Conservation (phyloP, 1,140 invertebrate species). For the Helicoverpa zea region DNA sequence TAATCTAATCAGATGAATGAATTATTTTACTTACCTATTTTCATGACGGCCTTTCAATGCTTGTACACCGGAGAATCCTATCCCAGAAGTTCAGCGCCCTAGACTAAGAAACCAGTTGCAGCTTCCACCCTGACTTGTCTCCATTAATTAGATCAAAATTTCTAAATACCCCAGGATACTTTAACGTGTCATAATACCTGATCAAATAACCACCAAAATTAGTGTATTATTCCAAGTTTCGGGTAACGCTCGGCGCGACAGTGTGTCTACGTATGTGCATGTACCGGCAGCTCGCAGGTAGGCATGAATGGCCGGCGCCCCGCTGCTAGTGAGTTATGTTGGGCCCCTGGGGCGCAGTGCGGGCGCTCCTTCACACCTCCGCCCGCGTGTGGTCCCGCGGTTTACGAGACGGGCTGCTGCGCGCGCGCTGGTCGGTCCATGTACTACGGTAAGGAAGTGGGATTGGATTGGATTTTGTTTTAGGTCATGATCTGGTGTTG, state of each 20-base stretch:
- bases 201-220: slow-evolving; percentile 6
- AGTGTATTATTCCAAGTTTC: slow-evolving; percentile 25
- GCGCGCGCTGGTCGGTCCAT: slow-evolving; percentile 62
- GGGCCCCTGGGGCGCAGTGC: slow-evolving; percentile 75
- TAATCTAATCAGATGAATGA: too few relatives aligned
- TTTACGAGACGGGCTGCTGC: slow-evolving; percentile 78
- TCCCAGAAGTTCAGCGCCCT: too few relatives aligned
- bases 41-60: too few relatives aligned
- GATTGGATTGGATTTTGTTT: too few relatives aligned
- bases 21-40: too few relatives aligned
- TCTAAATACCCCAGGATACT: background rate
- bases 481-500: too few relatives aligned
- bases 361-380: slow-evolving; percentile 84
- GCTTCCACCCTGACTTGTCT: too few relatives aligned
- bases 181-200: background rate
- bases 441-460: slow-evolving; percentile 49
- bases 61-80: too few relatives aligned
- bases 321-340: slow-evolving; percentile 84
- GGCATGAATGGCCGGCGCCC: slow-evolving; percentile 83
- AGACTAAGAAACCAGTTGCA: too few relatives aligned
- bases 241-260: slow-evolving; percentile 64
- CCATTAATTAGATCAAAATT: too few relatives aligned
- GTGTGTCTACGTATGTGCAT: slow-evolving; percentile 74
- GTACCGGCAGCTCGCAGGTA: slow-evolving; percentile 66
- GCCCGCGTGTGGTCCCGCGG: slow-evolving; percentile 84